Evolutionary conservation across 2,888 invertebrate genomes (phyloP).

Genomic region (Chirona hameri): DNA sequence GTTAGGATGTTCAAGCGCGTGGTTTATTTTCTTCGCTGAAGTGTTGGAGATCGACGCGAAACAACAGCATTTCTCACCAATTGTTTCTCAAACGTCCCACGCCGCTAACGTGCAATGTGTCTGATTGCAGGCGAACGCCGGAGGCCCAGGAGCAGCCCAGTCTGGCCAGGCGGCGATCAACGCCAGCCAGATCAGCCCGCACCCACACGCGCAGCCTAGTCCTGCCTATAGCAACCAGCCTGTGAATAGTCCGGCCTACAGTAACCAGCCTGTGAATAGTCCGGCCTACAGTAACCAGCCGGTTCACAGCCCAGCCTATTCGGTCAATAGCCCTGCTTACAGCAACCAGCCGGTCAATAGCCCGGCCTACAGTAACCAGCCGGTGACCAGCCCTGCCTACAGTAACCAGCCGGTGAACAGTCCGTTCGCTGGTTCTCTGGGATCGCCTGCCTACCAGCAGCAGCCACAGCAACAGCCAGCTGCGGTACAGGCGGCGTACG

Average conservation of each 20-base stretch:
- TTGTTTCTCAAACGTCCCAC: not conserved
- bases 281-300: slow-evolving; percentile 39
- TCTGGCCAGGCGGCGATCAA: slow-evolving; percentile 30
- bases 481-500: slow-evolving; percentile 2
- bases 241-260: slow-evolving; percentile 37
- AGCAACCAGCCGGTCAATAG: slow-evolving; percentile 37
- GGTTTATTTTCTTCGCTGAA: no score
- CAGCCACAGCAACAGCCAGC: no score
- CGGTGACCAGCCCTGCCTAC: slow-evolving; percentile 36
- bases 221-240: slow-evolving; percentile 38
- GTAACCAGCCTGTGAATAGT: slow-evolving; percentile 33
- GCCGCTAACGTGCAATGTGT: not conserved
- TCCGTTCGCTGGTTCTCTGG: slow-evolving; percentile 39
- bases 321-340: slow-evolving; percentile 38
- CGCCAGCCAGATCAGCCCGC: slow-evolving; percentile 34
- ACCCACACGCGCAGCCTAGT: slow-evolving; percentile 35
- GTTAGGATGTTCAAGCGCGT: no score
- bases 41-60: no score
- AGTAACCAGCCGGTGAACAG: slow-evolving; percentile 38
- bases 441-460: slow-evolving; percentile 32
- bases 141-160: slow-evolving; percentile 34
- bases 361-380: slow-evolving; percentile 39
- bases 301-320: slow-evolving; percentile 38
- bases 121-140: slow-evolving; percentile 36
- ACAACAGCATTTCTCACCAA: no score